phyloP scores from a whole-genome alignment of 2,113 vertebrate genomes.

The Pterocles gutturalis region DNA sequence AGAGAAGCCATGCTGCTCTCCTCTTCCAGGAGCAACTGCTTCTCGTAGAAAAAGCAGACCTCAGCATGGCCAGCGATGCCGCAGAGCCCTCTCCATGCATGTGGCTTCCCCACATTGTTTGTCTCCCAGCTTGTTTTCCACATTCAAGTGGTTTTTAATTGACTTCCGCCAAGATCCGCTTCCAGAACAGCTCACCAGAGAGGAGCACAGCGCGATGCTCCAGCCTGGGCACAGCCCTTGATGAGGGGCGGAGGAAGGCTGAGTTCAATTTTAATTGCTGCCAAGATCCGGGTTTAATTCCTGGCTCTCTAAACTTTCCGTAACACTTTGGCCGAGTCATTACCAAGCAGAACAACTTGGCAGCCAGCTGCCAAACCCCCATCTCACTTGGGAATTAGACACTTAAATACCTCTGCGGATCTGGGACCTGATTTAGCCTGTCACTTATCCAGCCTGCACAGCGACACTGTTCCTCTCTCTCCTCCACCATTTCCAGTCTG shows the following conservation, averaged over 20 bases:
- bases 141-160: neutral
- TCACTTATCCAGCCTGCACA: neutral
- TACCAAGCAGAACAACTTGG: neutral
- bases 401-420: neutral
- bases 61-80: fast-evolving
- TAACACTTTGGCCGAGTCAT: neutral
- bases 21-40: neutral
- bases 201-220: neutral
- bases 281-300: constrained; percentile 7
- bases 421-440: constrained; percentile 8
- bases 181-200: neutral
- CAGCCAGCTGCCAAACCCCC: neutral
- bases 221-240: neutral
- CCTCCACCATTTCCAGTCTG: neutral
- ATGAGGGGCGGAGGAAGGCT: neutral
- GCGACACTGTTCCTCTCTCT: neutral
- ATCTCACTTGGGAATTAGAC: neutral
- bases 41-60: fast-evolving
- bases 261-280: constrained; percentile 9
- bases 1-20: neutral
- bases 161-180: neutral
- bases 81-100: fast-evolving
- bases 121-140: neutral
- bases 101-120: neutral
- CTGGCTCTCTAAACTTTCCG: constrained; percentile 7